Base-by-base conservation (phyloP, 2,797 vertebrate genomes). In the Pygocentrus nattereri region DNA sequence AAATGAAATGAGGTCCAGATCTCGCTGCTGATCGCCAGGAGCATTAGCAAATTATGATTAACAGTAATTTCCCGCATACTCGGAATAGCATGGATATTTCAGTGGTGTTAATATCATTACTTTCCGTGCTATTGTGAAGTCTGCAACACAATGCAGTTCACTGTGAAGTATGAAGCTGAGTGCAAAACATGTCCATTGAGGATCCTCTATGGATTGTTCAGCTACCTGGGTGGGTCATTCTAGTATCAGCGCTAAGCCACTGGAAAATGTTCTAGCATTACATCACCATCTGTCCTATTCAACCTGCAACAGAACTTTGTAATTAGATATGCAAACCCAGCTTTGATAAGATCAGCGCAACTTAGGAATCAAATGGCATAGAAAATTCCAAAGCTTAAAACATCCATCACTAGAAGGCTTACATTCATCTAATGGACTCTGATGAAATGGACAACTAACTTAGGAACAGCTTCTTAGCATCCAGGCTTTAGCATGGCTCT, bases 1-100 rank as follows among this genome's bases (percentile, higher is more conserved):
- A 74, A 91, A 91, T 90, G 87, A 87, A 49, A 67, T 83, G 85
- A 89, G 82, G 80, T 86, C 81, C 79, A 77, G 82, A 81, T 56
- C 81, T 75, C 38, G 49, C 23, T 85, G 86, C 87, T 88, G 87
- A 88, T 86, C 79, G 74, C 74, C 19, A 44, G 61, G 19, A 69
- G 80, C 78, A 38, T n/a, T 81, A 62, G 31, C 27, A 76, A 50
- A 76, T 69, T 75, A 44, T n/a, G 54, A 52, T 59, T 15, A 54
- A 72, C 19, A 21, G 49, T n/a, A 12, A 25, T 61, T 75, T 61
- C 54, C 58, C 62, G 23, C 56, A 25, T 47, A 41, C n/a, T 25
- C n/a, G 19, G 61, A 75, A 75, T 61, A 75, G 13, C 34, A 61
- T 56, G 21, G 10, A 73, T 30, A 47, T 4, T 70, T 58, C 13